Base-by-base conservation (phyloP, 2,888 invertebrate species). In the Eudasyphora cyanicolor region DNA sequence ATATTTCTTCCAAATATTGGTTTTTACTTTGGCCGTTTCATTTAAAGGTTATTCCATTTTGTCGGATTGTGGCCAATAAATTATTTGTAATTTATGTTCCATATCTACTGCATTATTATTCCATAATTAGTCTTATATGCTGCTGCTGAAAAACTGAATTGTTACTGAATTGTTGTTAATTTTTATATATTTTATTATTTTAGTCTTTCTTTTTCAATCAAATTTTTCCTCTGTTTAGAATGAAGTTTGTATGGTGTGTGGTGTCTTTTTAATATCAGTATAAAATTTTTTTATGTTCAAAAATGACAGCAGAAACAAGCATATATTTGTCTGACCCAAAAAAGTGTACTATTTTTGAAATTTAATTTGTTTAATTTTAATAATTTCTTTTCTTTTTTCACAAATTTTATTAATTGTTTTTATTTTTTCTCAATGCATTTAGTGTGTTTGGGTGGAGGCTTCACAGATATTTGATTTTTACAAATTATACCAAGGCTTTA, bases 171-270 rank as follows among this genome's bases (percentile, higher is more conserved):
- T 60, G 60, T 60, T 60, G 17, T 57, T 57, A 14, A 24, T 12
- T 54, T 49, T 12, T 54, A 8, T 38, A 2, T 38, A 54, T 19
- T 12, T 57, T 38, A n/a, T 57, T 57, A 27, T 57, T 57, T 57
- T 24, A 27, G 57, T 24, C 3, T 24, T 12, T 17, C 6, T 49
- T 49, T 49, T 49, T 17, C 6, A 49, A 49, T 49, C 17, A n/a
- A n/a, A 49, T 19, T 57, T 10, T 57, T 57, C 49, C 8, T 21
- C 6, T 54, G 21, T 54, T n/a, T 60, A 29, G 29, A 60, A 60
- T 60, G 60, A 60, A 60, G 12, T 57, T 19, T 17, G 21, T 54
- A 10, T 19, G 60, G 60, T 60, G 60, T 60, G 60, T 60, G 60
- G 29, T 60, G 29, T 60, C 29, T 29, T 60, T 17, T 45, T 45